These are phyloP conservation scores for Phenganax marumi DNA, from an alignment of 92 coral and sea anemone species.

Conservation along the genomic window DNA sequence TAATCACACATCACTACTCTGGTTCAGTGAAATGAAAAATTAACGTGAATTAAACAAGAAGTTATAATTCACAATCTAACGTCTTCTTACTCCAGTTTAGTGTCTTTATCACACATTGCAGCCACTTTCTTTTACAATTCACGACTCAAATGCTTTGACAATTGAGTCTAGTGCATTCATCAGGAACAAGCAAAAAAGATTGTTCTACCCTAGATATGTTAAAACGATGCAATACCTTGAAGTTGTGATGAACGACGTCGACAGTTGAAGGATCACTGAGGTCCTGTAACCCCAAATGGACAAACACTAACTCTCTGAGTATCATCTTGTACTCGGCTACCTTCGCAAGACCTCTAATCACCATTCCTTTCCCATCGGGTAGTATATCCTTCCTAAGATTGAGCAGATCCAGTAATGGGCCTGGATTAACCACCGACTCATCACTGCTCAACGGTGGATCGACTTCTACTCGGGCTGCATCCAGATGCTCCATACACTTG, in stretches of 20 bases:
- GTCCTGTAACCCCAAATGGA: slow-evolving; percentile 43
- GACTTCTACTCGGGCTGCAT: slow-evolving; percentile 67
- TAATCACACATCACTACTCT: no score
- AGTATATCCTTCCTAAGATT: slow-evolving; percentile 61
- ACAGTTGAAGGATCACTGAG: slow-evolving; percentile 41
- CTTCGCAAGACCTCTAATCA: slow-evolving; percentile 83
- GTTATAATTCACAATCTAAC: no score
- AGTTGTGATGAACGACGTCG: slow-evolving; percentile 48
- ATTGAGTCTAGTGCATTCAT: not conserved
- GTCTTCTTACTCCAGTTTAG: no score
- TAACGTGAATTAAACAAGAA: no score
- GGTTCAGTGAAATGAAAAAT: no score
- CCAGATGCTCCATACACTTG: slow-evolving; percentile 62
- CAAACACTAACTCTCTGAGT: slow-evolving; percentile 72
- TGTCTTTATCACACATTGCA: no score
- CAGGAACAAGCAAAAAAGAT: not conserved
- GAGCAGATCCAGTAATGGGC: slow-evolving; percentile 60
- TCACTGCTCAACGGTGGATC: slow-evolving; percentile 71
- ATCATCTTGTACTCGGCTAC: slow-evolving; percentile 66
- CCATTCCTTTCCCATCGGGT: slow-evolving; percentile 58
- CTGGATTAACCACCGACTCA: slow-evolving; percentile 74
- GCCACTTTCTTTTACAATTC: no score
- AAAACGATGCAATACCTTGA: slow-evolving; percentile 61
- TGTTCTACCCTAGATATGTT: not conserved
- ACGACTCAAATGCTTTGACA: no score